Evolutionary conservation across 2,797 vertebrate genomes (phyloP).

Genomic region (Phoeniculus purpureus): DNA sequence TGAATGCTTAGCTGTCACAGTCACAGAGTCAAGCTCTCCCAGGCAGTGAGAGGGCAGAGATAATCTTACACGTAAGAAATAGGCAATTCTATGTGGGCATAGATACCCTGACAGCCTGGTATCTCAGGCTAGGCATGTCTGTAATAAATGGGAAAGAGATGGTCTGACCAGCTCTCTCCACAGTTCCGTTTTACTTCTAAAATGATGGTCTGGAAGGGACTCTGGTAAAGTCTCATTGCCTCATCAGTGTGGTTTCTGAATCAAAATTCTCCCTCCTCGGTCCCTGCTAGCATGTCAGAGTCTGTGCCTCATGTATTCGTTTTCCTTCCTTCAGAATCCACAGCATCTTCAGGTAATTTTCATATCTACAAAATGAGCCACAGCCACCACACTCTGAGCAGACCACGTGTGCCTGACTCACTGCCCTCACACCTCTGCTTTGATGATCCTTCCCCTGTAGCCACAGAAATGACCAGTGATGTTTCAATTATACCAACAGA

Average conservation of each 20-base stretch:
- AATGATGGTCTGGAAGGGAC: not conserved
- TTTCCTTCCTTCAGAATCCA: not conserved
- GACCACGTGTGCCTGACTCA: not conserved
- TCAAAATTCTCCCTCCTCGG: not conserved
- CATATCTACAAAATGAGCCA: not conserved
- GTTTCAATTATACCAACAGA: not conserved
- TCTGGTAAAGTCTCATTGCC: not conserved
- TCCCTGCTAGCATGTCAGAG: not conserved
- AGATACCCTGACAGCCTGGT: not conserved
- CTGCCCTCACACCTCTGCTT: not conserved
- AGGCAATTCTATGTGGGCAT: not conserved
- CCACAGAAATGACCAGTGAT: not conserved
- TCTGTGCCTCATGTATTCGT: not conserved
- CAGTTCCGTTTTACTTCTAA: not conserved
- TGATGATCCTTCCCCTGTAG: not conserved
- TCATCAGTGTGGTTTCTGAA: not conserved
- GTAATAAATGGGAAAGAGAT: not conserved
- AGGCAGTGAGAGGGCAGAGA: not conserved
- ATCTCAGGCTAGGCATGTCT: not conserved
- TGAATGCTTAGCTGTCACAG: not conserved
- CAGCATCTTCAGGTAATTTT: not conserved
- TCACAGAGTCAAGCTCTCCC: not conserved
- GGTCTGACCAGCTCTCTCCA: not conserved
- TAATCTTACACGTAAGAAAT: not conserved
- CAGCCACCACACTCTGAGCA: not conserved